Base-by-base conservation (phyloP, 2,888 invertebrate genomes). In the Megalurothrips usitatus region DNA sequence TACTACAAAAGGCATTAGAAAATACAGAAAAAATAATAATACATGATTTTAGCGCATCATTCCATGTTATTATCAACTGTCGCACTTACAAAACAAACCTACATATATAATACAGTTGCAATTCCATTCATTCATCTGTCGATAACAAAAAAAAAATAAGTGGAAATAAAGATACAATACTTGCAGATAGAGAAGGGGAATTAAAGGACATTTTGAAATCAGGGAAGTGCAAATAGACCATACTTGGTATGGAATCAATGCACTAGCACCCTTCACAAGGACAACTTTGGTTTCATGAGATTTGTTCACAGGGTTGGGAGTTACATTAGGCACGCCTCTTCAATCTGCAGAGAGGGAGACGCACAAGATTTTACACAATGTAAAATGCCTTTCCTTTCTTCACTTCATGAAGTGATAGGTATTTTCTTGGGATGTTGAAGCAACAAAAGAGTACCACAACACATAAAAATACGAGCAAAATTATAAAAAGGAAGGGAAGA, bases 21-120 rank as follows among this genome's bases (percentile, higher is more conserved):
- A 84, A 84, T 84, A 84, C 83, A 83, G 83, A 83, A 82, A 82
- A 83, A 82, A 84, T 75, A 84, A 83, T 84, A 84, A 83, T 83
- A 84, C 83, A 84, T 75, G 68, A 75, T 75, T 75, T 82, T 81
- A 82, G 81, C 82, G 75, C 82, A 78, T 80, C 81, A 80, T 80
- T 81, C 78, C 78, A 82, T 81, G 82, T 82, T 82, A 81, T 82
- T 82, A 80, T 81, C 82, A 83, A 82, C 82, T 79, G 82, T 83
- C 83, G 81, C 82, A 82, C 83, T 82, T 83, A 83, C 83, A 83
- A 83, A 83, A 83, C 81, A 83, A 83, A 79, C 75, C 83, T 83
- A 83, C 83, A 83, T 83, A 83, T 83, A 83, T 83, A 83, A 82
- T 83, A 83, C 83, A 83, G 68, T 75, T 75, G 68, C 26, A 75